Conservation (phyloP, 2,888 invertebrate genomes). For the Amblyjoppa fuscipennis region DNA sequence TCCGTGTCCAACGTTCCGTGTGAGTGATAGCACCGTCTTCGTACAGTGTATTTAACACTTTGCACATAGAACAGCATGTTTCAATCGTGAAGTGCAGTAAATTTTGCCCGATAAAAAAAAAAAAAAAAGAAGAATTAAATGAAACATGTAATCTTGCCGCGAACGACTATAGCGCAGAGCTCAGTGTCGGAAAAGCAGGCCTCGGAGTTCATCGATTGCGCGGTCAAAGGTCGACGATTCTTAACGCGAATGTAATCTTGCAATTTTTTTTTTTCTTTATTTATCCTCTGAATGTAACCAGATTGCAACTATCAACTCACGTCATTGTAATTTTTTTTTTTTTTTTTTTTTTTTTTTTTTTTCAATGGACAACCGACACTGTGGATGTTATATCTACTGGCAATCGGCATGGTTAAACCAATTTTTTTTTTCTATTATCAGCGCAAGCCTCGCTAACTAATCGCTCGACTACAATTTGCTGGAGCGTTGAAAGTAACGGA, state of each 20-base stretch:
- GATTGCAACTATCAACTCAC: constrained; percentile 34
- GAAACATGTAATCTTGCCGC: constrained; percentile 23
- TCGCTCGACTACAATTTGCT: constrained; percentile 5
- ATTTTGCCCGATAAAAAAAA: constrained; percentile 47
- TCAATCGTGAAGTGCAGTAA: constrained; percentile 52
- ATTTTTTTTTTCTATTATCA: constrained; percentile 23
- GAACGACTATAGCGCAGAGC: constrained; percentile 11
- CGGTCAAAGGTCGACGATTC: constrained; percentile 40
- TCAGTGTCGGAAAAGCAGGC: constrained; percentile 18
- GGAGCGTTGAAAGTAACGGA: constrained; percentile 6
- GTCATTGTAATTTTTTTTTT: constrained; percentile 29
- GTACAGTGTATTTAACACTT: constrained; percentile 28
- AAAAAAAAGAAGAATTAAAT: constrained; percentile 9
- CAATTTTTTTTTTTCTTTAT: constrained; percentile 29
- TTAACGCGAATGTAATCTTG: constrained; percentile 37
- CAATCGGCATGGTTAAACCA: constrained; percentile 24
- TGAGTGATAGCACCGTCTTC: constrained; percentile 19
- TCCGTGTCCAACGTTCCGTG: constrained; percentile 23
- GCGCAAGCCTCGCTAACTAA: constrained; percentile 13
- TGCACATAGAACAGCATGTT: constrained; percentile 33
- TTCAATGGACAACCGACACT: constrained; percentile 16
- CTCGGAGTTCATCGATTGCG: constrained; percentile 51
- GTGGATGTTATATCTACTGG: constrained; percentile 19
- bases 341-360: constrained; percentile 27
- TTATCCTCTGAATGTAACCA: constrained; percentile 17